Conservation (phyloP, 2,797 vertebrate genomes). For the Paedocypris micromegethes region DNA sequence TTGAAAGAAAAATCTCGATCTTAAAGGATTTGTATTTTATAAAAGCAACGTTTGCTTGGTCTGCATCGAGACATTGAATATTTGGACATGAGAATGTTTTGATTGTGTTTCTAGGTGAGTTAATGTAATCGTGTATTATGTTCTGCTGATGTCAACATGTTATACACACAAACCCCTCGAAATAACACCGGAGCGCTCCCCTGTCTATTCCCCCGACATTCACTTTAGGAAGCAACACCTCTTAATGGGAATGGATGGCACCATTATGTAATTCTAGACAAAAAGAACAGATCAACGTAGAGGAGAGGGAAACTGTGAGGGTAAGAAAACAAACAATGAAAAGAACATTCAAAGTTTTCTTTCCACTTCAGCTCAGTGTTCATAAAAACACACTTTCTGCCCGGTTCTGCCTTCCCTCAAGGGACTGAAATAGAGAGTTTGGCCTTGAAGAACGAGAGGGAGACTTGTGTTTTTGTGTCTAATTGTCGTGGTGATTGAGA, state of each 20-base stretch:
- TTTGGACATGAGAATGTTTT: no score
- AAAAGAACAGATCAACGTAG: slow-evolving; percentile 48
- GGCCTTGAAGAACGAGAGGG: slow-evolving; percentile 35
- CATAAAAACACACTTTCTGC: slow-evolving; percentile 29
- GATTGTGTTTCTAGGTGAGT: no score
- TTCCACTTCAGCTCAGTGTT: slow-evolving; percentile 43
- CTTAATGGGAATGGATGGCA: slow-evolving; percentile 65
- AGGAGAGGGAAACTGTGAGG: slow-evolving; percentile 40
- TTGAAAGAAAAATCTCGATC: no score
- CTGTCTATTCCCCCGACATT: slow-evolving; percentile 45
- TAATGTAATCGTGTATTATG: no score
- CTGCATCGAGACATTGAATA: no score
- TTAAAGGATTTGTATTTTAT: no score
- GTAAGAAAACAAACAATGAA: slow-evolving; percentile 62
- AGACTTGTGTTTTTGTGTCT: slow-evolving; percentile 40
- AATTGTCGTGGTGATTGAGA: slow-evolving; percentile 49
- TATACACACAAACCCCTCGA: background rate
- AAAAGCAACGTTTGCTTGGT: no score
- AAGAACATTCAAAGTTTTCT: slow-evolving; percentile 44
- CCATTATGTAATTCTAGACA: slow-evolving; percentile 57
- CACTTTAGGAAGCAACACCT: slow-evolving; percentile 50
- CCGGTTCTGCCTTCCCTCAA: slow-evolving; percentile 19
- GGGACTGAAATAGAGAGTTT: slow-evolving; percentile 34
- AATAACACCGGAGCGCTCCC: slow-evolving; percentile 14
- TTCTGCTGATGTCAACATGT: no score